Base-by-base conservation (phyloP, 2,888 invertebrate species). In the Drosophila kuntzei region DNA sequence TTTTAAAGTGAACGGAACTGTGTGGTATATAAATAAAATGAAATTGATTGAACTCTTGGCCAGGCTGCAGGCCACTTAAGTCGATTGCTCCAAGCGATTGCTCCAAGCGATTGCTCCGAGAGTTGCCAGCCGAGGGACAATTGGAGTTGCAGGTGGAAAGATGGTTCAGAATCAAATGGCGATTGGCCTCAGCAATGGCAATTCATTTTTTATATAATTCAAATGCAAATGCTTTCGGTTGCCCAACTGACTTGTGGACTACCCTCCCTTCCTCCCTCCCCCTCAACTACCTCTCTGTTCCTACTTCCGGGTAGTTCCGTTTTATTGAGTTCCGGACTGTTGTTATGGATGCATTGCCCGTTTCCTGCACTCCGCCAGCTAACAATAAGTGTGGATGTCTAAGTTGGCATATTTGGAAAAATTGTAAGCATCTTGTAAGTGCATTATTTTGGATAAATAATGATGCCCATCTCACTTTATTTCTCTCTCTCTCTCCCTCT, bases 401-500 rank as follows among this genome's bases (percentile, higher is more conserved):
- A 61, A 37, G 47, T 61, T 78, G 85, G 87, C 80, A 87, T 84
- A 80, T 87, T 80, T 87, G 87, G 82, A 74, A 65, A 87, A 78
- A 79, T 80, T 87, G 80, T 84, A 81, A 80, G 85, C 87, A 80
- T 81, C 80, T 87, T 77, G 80, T 77, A 67, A 59, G 58, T 57
- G 69, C 69, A 67, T 78, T 54, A 74, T 71, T 60, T 74, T 59
- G 59, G 63, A 81, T 84, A 87, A 87, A 80, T 80, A 87, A 80
- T 84, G 80, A 80, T 80, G 62, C 47, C 47, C 55, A n/a, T 20
- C 16, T 12, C 8, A 3, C 12, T 16, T 8, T 8, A 4, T 8
- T 16, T 20, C 41, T 16, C 41, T 34, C 7, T 29, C 36, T 29
- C 51, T 36, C 43, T 25, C 20, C 34, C 20, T 39, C 44, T 11